Percentiles rank a stretch among this genome's conserved stretches.
These are phyloP conservation scores for Tetheella fluctuosa DNA, from an alignment of 2,888 invertebrate genomes.

Conservation along the genomic window DNA sequence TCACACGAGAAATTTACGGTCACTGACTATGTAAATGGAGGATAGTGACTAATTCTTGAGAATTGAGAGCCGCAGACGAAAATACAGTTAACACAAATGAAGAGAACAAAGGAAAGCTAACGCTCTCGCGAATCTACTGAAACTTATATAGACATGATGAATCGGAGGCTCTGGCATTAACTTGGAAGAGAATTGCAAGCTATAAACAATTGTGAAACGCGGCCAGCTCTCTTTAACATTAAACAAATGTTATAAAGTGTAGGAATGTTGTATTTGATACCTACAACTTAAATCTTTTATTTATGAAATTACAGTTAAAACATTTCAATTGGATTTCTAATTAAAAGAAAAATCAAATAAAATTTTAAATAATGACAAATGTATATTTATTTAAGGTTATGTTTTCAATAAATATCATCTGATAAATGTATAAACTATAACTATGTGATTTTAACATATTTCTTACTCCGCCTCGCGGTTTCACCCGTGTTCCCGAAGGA, in stretches of 20 bases:
- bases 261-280: too few relatives aligned
- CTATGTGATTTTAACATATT: too few relatives aligned
- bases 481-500: too few relatives aligned
- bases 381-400: too few relatives aligned
- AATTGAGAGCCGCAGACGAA: slow-evolving; percentile 51
- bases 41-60: slow-evolving; percentile 66
- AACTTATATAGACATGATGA: slow-evolving; percentile 26
- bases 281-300: too few relatives aligned
- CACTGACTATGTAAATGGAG: slow-evolving; percentile 78
- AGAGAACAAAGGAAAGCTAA: slow-evolving; percentile 47
- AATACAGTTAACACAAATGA: slow-evolving; percentile 53
- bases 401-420: too few relatives aligned
- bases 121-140: slow-evolving; percentile 32
- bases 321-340: too few relatives aligned
- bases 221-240: slow-evolving; percentile 31
- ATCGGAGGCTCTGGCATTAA: slow-evolving; percentile 17
- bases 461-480: too few relatives aligned
- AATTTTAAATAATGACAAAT: too few relatives aligned
- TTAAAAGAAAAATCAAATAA: too few relatives aligned
- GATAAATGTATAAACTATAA: too few relatives aligned
- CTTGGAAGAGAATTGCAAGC: slow-evolving; percentile 2
- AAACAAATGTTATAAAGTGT: neutral
- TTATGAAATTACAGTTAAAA: too few relatives aligned
- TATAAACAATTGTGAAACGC: slow-evolving; percentile 42
- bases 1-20: slow-evolving; percentile 83